Evolutionary conservation across 2,797 vertebrate species (phyloP).

Genomic region (Scolopax bukidnonensis): DNA sequence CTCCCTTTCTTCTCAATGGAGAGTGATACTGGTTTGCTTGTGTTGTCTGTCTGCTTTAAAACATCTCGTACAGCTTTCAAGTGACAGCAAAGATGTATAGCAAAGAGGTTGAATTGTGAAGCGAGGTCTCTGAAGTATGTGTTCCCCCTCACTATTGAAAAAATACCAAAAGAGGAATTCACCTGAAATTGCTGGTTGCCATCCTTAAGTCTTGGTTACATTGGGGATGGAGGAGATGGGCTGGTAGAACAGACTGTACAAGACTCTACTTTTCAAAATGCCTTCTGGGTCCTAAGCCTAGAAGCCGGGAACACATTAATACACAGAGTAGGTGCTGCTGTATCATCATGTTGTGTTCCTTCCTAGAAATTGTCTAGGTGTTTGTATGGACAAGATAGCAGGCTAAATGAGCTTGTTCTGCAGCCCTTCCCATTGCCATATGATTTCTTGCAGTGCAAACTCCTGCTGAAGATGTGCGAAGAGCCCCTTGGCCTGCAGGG

Average conservation of each 20-base stretch:
- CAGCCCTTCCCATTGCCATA: rapidly evolving
- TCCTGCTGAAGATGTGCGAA: neutral
- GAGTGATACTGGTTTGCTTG: neutral
- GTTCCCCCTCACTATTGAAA: neutral
- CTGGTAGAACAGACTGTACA: neutral
- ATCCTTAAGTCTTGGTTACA: neutral
- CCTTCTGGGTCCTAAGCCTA: neutral
- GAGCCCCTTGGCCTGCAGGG: neutral
- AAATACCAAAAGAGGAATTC: neutral
- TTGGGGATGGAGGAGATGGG: neutral
- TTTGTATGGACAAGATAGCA: neutral
- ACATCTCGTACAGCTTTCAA: neutral
- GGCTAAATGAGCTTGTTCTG: neutral
- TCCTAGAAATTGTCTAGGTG: neutral
- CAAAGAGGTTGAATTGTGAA: neutral
- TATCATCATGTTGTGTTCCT: neutral
- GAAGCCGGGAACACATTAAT: neutral
- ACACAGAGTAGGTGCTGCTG: neutral
- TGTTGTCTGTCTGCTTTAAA: neutral
- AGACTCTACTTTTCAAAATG: neutral
- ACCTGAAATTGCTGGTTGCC: neutral
- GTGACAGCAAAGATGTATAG: neutral
- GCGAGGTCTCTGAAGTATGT: neutral
- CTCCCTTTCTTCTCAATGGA: neutral
- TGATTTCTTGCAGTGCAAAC: neutral